These are phyloP conservation scores for Drosophila siamana DNA, from an alignment of 2,888 invertebrate genomes.

Conservation along the genomic window DNA sequence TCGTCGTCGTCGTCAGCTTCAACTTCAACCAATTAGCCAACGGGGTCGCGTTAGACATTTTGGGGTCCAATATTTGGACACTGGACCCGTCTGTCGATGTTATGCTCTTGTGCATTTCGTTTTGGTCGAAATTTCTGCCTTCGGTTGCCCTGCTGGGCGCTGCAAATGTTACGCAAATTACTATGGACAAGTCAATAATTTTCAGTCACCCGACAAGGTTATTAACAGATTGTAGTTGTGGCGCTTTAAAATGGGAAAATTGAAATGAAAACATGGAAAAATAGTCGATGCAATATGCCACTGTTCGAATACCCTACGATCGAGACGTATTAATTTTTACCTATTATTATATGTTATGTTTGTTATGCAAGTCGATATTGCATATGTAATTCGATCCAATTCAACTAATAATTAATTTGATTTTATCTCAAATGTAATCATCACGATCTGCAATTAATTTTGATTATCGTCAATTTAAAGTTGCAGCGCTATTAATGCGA, in stretches of 20 bases:
- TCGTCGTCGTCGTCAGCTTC: too few relatives aligned
- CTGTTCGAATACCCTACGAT: not conserved
- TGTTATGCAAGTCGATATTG: not conserved
- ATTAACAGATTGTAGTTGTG: slow-evolving; percentile 61
- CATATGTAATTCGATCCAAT: not conserved
- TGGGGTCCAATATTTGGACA: not conserved
- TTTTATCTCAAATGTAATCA: not conserved
- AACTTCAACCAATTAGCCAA: slow-evolving; percentile 55
- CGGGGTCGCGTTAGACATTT: slow-evolving; percentile 3
- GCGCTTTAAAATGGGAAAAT: slow-evolving; percentile 42
- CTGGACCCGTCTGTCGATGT: slow-evolving; percentile 19
- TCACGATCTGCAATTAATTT: not conserved
- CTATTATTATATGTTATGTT: too few relatives aligned
- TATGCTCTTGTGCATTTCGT: slow-evolving; percentile 35
- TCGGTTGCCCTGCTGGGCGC: slow-evolving; percentile 43
- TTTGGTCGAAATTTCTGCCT: slow-evolving; percentile 36
- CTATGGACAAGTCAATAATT: slow-evolving; percentile 38
- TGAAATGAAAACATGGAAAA: slow-evolving; percentile 44
- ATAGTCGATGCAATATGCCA: slow-evolving; percentile 10
- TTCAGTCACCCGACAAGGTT: slow-evolving; percentile 62
- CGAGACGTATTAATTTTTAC: not conserved
- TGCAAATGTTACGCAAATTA: slow-evolving; percentile 76
- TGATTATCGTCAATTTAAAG: slow-evolving; percentile 1
- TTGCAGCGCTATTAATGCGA: not conserved
- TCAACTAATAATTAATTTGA: not conserved